Evolutionary conservation across 2,888 invertebrate species (phyloP).

Genomic region (Sicus ferrugineus): DNA sequence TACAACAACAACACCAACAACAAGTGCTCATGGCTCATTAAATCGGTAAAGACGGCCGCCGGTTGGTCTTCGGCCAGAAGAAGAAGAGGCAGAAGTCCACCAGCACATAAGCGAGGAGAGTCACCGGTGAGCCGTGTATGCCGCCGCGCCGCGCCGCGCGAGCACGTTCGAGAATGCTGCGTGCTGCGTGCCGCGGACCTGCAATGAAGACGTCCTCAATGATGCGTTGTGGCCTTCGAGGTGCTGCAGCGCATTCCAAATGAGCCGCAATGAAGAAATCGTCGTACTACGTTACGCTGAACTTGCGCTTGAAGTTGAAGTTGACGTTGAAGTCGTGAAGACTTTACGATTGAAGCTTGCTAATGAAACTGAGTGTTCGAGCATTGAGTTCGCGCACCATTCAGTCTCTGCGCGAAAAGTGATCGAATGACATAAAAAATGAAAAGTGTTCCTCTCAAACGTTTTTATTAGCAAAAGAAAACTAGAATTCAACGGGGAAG

Average conservation of each 20-base stretch:
- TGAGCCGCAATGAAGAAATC: constrained; percentile 32
- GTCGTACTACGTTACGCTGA: background rate
- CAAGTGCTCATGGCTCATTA: constrained; percentile 45
- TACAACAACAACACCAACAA: constrained; percentile 34
- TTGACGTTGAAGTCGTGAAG: too few relatives aligned
- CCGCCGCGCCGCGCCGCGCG: constrained; percentile 35
- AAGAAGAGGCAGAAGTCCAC: constrained; percentile 21
- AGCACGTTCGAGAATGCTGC: constrained; percentile 1
- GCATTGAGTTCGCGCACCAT: too few relatives aligned
- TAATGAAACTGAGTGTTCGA: too few relatives aligned
- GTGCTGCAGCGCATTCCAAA: constrained; percentile 56
- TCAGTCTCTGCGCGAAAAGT: too few relatives aligned
- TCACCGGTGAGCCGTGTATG: constrained; percentile 16
- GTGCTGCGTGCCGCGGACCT: too few relatives aligned
- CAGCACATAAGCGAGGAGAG: constrained; percentile 31
- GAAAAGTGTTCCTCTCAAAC: too few relatives aligned
- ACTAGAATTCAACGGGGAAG: too few relatives aligned
- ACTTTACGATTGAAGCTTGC: background rate
- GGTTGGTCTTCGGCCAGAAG: constrained; percentile 43
- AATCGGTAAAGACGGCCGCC: background rate
- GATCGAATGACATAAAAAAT: too few relatives aligned
- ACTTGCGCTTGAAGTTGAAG: background rate
- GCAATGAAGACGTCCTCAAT: constrained; percentile 46
- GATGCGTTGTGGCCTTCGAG: constrained; percentile 56
- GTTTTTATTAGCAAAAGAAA: too few relatives aligned